phyloP scores from a whole-genome alignment of 2,888 invertebrate species.

The Brachyptera risi region DNA sequence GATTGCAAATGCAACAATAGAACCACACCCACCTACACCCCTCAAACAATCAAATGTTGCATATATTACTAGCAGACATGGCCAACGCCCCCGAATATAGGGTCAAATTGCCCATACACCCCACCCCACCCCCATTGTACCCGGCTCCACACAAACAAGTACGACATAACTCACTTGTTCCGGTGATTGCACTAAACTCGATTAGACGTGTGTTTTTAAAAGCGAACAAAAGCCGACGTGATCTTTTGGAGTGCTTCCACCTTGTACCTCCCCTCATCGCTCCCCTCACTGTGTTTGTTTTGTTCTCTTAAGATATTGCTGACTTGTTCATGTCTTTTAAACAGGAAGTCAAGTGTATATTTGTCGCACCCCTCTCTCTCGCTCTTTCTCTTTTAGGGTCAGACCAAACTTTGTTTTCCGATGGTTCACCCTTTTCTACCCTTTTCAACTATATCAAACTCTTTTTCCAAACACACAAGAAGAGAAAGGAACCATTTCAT shows the following conservation, averaged over 20 bases:
- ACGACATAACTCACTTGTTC: background rate
- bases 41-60: too few species aligned
- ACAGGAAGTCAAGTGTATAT: constrained; percentile 15
- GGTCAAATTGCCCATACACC: background rate
- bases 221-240: too few species aligned
- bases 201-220: too few species aligned
- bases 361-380: background rate
- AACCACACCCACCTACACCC: background rate
- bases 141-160: too few species aligned
- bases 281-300: constrained; percentile 4
- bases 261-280: too few species aligned
- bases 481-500: background rate
- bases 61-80: background rate
- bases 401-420: background rate
- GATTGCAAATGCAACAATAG: background rate
- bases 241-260: too few species aligned
- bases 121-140: background rate
- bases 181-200: background rate
- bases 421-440: constrained; percentile 8
- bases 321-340: background rate
- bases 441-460: too few species aligned
- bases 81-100: background rate
- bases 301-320: constrained; percentile 1
- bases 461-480: background rate
- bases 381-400: background rate